Evolutionary conservation across 1,140 invertebrate species (phyloP).

Genomic region (Trichonephila clavipes): DNA sequence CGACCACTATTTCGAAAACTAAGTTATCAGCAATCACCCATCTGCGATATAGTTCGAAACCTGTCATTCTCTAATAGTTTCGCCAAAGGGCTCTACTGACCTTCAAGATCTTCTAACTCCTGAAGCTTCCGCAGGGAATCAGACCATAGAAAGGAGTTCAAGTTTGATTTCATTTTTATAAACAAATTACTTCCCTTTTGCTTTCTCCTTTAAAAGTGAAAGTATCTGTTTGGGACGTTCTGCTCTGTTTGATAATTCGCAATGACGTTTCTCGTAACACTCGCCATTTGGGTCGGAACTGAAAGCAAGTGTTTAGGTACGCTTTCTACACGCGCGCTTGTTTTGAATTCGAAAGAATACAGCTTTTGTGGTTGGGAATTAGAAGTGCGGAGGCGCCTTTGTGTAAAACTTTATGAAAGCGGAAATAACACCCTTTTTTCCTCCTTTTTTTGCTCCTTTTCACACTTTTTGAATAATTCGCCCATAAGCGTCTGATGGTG

Average conservation of each 20-base stretch:
- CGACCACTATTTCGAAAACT: background rate
- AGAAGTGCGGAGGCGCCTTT: background rate
- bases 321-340: background rate
- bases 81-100: conserved; percentile 22
- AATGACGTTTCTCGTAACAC: conserved; percentile 11
- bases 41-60: conserved; percentile 10
- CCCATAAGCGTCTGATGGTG: background rate
- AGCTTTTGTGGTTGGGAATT: background rate
- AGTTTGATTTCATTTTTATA: conserved; percentile 66
- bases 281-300: conserved; percentile 20
- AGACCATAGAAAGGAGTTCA: conserved; percentile 70
- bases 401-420: conserved; percentile 3
- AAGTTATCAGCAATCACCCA: conserved; percentile 15
- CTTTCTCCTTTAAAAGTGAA: conserved; percentile 26
- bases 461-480: background rate
- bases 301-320: background rate
- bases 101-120: conserved; percentile 29
- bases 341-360: conserved; percentile 17
- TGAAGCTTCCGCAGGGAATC: conserved; percentile 60
- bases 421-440: conserved; percentile 5
- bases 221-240: conserved; percentile 17
- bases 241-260: conserved; percentile 26
- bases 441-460: background rate
- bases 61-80: conserved; percentile 34
- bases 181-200: conserved; percentile 15